Percentiles rank a stretch among this genome's conserved stretches.
phyloP scores from a whole-genome alignment of 2,888 invertebrate genomes.

The Meiosimyza platycephala region DNA sequence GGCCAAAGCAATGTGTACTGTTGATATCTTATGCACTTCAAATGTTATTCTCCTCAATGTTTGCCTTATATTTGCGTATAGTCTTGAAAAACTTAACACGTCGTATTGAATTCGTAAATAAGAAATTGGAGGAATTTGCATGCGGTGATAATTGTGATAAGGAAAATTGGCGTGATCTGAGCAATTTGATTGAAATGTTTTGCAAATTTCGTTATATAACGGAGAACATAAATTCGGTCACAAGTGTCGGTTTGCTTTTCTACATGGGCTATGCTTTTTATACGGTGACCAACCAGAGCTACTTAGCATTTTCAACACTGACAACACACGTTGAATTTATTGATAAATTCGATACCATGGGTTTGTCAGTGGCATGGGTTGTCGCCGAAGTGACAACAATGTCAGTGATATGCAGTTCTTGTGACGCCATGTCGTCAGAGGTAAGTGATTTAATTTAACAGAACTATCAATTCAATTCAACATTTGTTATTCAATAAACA shows the following conservation, averaged over 20 bases:
- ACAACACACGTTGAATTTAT: slow-evolving; percentile 45
- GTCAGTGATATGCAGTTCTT: slow-evolving; percentile 55
- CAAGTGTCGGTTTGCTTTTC: slow-evolving; percentile 55
- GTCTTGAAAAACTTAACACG: slow-evolving; percentile 50
- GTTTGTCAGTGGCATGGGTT: slow-evolving; percentile 56
- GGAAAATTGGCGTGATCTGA: slow-evolving; percentile 55
- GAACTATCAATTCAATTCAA: too few relatives aligned
- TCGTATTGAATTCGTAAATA: slow-evolving; percentile 54
- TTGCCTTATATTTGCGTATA: slow-evolving; percentile 52
- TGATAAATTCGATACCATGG: slow-evolving; percentile 51
- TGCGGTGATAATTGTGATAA: slow-evolving; percentile 41
- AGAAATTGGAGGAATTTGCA: slow-evolving; percentile 48
- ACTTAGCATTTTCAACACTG: slow-evolving; percentile 56
- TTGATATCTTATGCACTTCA: slow-evolving; percentile 52
- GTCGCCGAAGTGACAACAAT: slow-evolving; percentile 53
- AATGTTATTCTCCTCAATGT: slow-evolving; percentile 51
- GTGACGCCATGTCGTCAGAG: slow-evolving; percentile 56
- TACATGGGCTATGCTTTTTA: slow-evolving; percentile 60
- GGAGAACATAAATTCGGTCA: slow-evolving; percentile 54
- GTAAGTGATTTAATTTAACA: slow-evolving; percentile 42
- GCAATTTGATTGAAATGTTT: slow-evolving; percentile 56
- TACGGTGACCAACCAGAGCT: slow-evolving; percentile 60
- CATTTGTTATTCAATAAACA: too few relatives aligned
- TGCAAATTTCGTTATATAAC: slow-evolving; percentile 58
- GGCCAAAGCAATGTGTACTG: slow-evolving; percentile 44